Evolutionary conservation across 2,113 vertebrate genomes (phyloP).

Genomic region (Morone saxatilis): DNA sequence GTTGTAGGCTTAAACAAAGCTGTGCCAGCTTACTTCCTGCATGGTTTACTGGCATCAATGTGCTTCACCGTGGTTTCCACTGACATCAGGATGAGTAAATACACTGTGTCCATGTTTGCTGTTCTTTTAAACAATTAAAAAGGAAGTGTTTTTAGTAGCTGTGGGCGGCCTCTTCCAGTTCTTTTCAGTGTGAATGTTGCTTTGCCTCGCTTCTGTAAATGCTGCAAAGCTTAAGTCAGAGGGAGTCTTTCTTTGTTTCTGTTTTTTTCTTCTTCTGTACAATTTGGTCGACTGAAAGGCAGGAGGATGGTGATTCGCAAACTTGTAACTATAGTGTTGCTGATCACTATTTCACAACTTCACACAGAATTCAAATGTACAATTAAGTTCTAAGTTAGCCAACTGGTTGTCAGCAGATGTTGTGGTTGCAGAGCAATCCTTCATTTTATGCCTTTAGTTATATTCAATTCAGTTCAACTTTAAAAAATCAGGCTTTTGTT

Average conservation of each 20-base stretch:
- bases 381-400: background rate
- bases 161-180: slow-evolving; percentile 40
- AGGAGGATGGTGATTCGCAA: slow-evolving; percentile 32
- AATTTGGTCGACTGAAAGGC: slow-evolving; percentile 8
- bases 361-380: slow-evolving; percentile 5
- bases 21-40: slow-evolving; percentile 18
- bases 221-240: slow-evolving; percentile 16
- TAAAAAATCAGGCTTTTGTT: background rate
- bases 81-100: slow-evolving; percentile 35
- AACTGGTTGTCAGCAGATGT: background rate
- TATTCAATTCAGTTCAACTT: background rate
- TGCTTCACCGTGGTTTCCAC: slow-evolving; percentile 17
- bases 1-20: background rate
- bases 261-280: background rate
- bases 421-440: background rate
- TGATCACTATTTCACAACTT: slow-evolving; percentile 7
- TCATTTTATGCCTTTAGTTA: background rate
- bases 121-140: slow-evolving; percentile 43
- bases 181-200: slow-evolving; percentile 22
- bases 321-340: background rate
- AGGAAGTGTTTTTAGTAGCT: slow-evolving; percentile 58
- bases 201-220: slow-evolving; percentile 4
- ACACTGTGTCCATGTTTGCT: slow-evolving; percentile 4
- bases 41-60: slow-evolving; percentile 23
- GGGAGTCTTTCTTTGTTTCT: slow-evolving; percentile 9